Percentiles rank a stretch among this genome's conserved stretches.
Conservation (phyloP, 2,888 invertebrate genomes). For the Drosophila cognata region DNA sequence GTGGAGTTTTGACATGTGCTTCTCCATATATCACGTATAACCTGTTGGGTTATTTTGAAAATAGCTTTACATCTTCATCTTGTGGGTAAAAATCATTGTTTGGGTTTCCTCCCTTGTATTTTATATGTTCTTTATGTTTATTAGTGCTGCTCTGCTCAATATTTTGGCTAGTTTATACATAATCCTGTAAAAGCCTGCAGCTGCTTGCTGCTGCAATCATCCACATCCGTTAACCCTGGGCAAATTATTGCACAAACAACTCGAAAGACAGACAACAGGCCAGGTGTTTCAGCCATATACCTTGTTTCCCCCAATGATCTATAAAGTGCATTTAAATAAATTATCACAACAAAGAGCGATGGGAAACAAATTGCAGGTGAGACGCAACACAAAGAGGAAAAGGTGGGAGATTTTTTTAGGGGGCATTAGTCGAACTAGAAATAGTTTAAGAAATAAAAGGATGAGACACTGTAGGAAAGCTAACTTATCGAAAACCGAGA, state of each 20-base stretch:
- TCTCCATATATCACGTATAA: slow-evolving; percentile 26
- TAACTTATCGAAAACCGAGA: neutral
- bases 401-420: neutral
- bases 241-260: slow-evolving; percentile 47
- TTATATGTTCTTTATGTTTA: slow-evolving; percentile 11
- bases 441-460: neutral
- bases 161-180: slow-evolving; percentile 26
- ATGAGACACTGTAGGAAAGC: neutral
- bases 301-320: slow-evolving; percentile 39
- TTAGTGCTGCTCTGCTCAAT: slow-evolving; percentile 3
- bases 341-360: slow-evolving; percentile 56
- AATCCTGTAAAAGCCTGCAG: slow-evolving; percentile 4
- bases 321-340: slow-evolving; percentile 74
- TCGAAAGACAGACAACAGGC: slow-evolving; percentile 22
- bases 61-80: neutral
- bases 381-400: slow-evolving; percentile 11
- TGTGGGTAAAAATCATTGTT: slow-evolving; percentile 9
- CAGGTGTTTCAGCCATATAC: slow-evolving; percentile 53
- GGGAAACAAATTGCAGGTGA: slow-evolving; percentile 24
- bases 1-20: slow-evolving; percentile 65
- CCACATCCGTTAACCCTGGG: slow-evolving; percentile 42
- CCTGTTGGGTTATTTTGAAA: slow-evolving; percentile 1
- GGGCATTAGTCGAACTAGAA: slow-evolving; percentile 8
- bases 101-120: neutral
- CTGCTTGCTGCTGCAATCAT: slow-evolving; percentile 42